A percentile compares a stretch with the other conserved stretches of the same genome.
These are phyloP conservation scores for Tetramorium parvispinum DNA, from an alignment of 1,140 invertebrate species.

Conservation along the genomic window DNA sequence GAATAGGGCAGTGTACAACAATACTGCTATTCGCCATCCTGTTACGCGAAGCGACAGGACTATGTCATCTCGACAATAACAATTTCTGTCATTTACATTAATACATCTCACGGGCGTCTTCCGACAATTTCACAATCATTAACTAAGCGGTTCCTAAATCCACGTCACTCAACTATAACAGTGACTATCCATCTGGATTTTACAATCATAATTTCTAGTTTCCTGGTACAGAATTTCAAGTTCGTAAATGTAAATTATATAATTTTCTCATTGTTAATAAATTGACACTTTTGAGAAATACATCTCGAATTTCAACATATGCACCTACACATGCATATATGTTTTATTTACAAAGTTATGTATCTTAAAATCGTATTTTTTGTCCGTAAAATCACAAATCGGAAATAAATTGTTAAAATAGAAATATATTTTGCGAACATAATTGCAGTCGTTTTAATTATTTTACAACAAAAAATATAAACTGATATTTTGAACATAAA, in stretches of 20 bases:
- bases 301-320: too few relatives aligned
- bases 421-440: background rate
- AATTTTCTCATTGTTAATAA: background rate
- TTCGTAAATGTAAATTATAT: background rate
- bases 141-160: conserved; percentile 4
- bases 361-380: background rate
- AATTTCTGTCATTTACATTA: conserved; percentile 55
- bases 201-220: background rate
- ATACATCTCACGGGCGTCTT: conserved; percentile 44
- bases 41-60: conserved; percentile 24
- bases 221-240: background rate
- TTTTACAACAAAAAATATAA: background rate
- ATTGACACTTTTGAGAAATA: background rate
- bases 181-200: background rate
- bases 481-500: background rate
- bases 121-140: conserved; percentile 52
- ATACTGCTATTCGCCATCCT: conserved; percentile 22
- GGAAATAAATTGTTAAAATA: background rate
- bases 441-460: background rate
- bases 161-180: conserved; percentile 26
- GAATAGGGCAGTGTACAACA: conserved; percentile 36
- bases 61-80: conserved; percentile 38
- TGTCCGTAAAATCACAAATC: background rate
- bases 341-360: background rate
- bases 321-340: too few relatives aligned